These are phyloP conservation scores for Agonopterix arenella DNA, from an alignment of 2,888 invertebrate genomes.

Conservation along the genomic window DNA sequence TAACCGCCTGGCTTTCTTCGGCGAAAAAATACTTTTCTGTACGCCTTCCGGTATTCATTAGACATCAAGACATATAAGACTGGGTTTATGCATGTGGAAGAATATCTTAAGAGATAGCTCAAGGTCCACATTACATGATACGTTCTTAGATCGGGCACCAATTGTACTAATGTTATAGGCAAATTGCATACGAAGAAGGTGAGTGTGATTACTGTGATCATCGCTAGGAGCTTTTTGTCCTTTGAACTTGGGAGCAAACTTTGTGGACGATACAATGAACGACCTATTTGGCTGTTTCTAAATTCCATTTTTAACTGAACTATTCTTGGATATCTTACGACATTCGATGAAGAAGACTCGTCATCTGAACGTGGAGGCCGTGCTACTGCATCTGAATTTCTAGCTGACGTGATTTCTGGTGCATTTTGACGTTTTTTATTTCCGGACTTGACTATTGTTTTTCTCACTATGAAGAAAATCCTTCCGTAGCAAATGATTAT, in stretches of 20 bases:
- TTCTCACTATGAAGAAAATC: conserved; percentile 87
- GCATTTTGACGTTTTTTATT: conserved; percentile 31
- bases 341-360: not conserved
- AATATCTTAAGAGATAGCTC: conserved; percentile 88
- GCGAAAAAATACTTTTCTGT: conserved; percentile 80
- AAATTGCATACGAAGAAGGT: conserved; percentile 94
- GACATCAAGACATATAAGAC: conserved; percentile 96
- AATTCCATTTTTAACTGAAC: too few relatives aligned
- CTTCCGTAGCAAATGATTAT: conserved; percentile 90
- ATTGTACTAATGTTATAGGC: conserved; percentile 93
- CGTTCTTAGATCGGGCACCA: conserved; percentile 78
- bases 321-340: not conserved
- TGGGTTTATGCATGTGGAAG: conserved; percentile 93
- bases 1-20: not conserved
- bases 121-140: conserved; percentile 84
- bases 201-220: conserved; percentile 94
- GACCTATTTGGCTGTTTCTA: too few relatives aligned
- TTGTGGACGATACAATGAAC: too few relatives aligned
- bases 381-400: not conserved
- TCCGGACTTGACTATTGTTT: conserved; percentile 79
- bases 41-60: conserved; percentile 92
- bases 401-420: conserved; percentile 36
- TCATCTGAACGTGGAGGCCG: not conserved
- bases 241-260: conserved; percentile 82
- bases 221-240: conserved; percentile 85